Base-by-base conservation (phyloP, 1,140 invertebrate genomes). In the Elysia chlorotica region DNA sequence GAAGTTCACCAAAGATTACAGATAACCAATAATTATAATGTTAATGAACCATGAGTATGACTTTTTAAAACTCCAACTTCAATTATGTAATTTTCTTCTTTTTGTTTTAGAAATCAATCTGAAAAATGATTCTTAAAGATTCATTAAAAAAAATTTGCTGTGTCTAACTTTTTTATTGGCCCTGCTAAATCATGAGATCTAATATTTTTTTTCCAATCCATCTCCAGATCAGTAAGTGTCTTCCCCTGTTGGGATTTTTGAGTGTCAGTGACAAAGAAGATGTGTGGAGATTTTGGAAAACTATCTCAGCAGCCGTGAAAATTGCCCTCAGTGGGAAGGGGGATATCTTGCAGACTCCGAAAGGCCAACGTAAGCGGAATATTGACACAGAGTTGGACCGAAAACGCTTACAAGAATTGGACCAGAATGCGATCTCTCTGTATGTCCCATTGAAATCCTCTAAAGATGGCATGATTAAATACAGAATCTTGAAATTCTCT, bases 251-350 rank as follows among this genome's bases (percentile, higher is more conserved):
- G 23, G 63, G 62, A 1, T 68, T 74, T 25, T 37, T 65, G 30
- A 53, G 68, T 19, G 61, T 31, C 62, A 57, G 19, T n/a, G 57
- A 61, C 38, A 62, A 74, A 68, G 30, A 6, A 48, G 72, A 61
- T 68, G n/a, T 61, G 5, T 65, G 59, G 65, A 56, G 57, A 31
- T 71, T 62, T 63, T 71, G 69, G 69, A 71, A 71, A 53, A 63
- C 69, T 3, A 25, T 71, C 48, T 71, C 69, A 19, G 61, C 69
- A 23, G 69, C 69, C 63, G 69, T 71, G 10, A 71, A 71, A 63
- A 71, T 71, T 62, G 69, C 69, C 48, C 57, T 71, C 28, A 62
- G 63, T 71, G 69, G 69, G 10, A 62, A 61, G 28, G 69, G 69
- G 5, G 67, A 69, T 17, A 37, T 69, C 5, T 30, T 69, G 30